Base-by-base conservation (phyloP, 2,888 invertebrate genomes). In the Digitonthophagus gazella region DNA sequence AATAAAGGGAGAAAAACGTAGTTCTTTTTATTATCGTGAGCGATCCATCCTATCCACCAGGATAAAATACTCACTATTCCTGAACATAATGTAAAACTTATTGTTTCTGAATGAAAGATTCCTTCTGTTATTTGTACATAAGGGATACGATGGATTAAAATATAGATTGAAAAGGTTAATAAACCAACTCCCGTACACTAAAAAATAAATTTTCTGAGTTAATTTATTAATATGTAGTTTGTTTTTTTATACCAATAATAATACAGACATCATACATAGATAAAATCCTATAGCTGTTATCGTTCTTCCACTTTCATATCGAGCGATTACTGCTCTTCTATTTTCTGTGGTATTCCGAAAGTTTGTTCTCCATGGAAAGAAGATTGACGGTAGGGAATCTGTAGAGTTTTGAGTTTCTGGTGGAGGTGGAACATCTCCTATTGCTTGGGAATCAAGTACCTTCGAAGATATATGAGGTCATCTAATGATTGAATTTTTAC, bases 11-110 rank as follows among this genome's bases (percentile, higher is more conserved):
- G 55, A 57, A 72, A 64, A 0, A 66, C 15, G 44, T 72, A 74
- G 69, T 74, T 73, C 54, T 69, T 72, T 58, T 66, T 72, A 15
- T 67, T 71, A 15, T 73, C 71, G 58, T 75, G 74, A n/a, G 72
- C 63, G 2, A 71, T 71, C 68, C 74, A 76, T 0, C 72, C 71
- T 14, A 76, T 71, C 73, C 74, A 75, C 67, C 68, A 71, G 20
- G 72, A 73, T 14, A 74, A 72, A 11, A 76, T 65, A 19, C 71
- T 70, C 19, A 76, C 54, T 15, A 74, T 14, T 20, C 74, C 74
- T n/a, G 71, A 71, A 18, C 61, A 70, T 8, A 74, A 56, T 5
- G 66, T 72, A 57, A 74, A 73, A 19, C 64, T 71, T 19, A 68
- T 71, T 5, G 70, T 61, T 55, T 69, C 74, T 16, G 72, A 66